Evolutionary conservation across 2,113 vertebrate genomes (phyloP), one percentile per base, ranked within the genome.

Genomic region (Osmerus eperlanus): DNA sequence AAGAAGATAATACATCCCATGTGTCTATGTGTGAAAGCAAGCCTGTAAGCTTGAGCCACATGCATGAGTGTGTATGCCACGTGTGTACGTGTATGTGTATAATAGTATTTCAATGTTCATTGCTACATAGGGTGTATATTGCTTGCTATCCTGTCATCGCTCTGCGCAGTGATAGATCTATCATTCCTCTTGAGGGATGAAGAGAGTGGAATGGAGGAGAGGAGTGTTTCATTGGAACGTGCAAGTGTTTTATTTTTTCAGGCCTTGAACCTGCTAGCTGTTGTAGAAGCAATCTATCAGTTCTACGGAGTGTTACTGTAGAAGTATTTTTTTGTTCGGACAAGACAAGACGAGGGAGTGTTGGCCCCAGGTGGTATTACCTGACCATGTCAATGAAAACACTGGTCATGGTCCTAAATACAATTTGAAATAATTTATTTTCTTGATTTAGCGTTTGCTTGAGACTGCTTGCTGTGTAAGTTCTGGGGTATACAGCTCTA

Each of bases 271-370:
- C 64, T 75, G 69, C 67, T 78, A 15, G 21, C 63, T 75, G 71
- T 72, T 70, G 74, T 28, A 71, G 54, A 76, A 70, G 75, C 69
- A 74, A 83, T 84, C 79, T 74, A 82, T 83, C 80, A 85, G 36
- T 61, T 64, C 29, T 25, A 28, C 5, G 28, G 59, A 28, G 23
- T 59, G 19, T 62, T 47, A 47, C 41, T 47, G 41, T 47, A 47
- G 41, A 36, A 36, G 32, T 36, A 7, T 36, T 36, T 36, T 36
- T 36, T 36, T 5, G 32, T 36, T 36, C 32, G 5, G 41, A 47
- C 41, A 47, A 12, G 41, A 47, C 41, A 47, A 9, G 41, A 9
- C 9, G 9, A 12, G 41, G 41, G 41, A 47, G 9, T 47, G 5
- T 47, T 36, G 32, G 41, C 41, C 41, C 41, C 41, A 47, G 41